Base-by-base conservation (phyloP, 2,113 vertebrate genomes). In the Pachyramphus minor region DNA sequence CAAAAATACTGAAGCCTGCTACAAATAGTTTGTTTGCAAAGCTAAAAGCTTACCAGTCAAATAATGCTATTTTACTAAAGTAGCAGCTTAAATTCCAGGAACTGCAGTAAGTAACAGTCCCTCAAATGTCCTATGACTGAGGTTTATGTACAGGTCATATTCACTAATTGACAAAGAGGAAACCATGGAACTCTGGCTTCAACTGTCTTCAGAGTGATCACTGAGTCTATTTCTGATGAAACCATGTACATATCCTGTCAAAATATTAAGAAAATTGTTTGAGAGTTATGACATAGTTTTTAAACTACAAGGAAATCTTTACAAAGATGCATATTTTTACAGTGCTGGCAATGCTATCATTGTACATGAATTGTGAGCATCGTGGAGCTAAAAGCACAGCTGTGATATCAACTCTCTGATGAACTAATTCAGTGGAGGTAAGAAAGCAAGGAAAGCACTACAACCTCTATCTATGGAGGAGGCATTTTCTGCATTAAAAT, bases 81-180 rank as follows among this genome's bases (percentile, higher is more conserved):
- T 5, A 55, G 16, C 23, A 84, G 15, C 27, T 63, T 59, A n/a
- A 77, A 45, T 55, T 63, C 7, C 30, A 74, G 47, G 47, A 75
- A 41, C 12, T 28, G 24, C 60, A 60, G 16, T 18, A 58, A 84
- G 28, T 5, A 25, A 28, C 11, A 41, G 27, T 63, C 60, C 24
- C 42, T 82, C 31, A 25, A 24, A 45, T 5, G 12, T 31, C 7
- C 1, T 12, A 45, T 0, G 8, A 8, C 10, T 21, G 28, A 55
- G 22, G 22, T 28, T 63, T 39, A 28, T 23, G 8, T 3, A 6
- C 0, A 1, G 64, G 30, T 12, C 25, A 39, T 8, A 11, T 8
- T 6, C 3, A 47, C 22, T 30, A 10, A 30, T 8, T 39, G 49
- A 27, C 47, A 76, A 67, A 30, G 41, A 67, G n/a, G 22, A 76